Percentiles rank a stretch among this genome's conserved stretches.
Conservation (phyloP, 2,797 vertebrate species). For the Cryptoprocta ferox region DNA sequence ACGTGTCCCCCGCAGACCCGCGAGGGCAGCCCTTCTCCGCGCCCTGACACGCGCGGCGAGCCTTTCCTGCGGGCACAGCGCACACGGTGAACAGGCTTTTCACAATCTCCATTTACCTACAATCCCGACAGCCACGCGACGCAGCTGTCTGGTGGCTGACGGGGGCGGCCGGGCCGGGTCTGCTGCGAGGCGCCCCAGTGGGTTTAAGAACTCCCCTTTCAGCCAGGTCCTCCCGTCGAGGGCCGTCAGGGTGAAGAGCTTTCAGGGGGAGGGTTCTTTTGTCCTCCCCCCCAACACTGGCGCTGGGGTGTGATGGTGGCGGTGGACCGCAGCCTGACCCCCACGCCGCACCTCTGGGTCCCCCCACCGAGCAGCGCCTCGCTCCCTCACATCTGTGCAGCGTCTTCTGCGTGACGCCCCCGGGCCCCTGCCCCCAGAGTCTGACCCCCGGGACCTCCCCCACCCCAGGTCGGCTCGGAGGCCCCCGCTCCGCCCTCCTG, state of each 20-base stretch:
- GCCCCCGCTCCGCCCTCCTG: no score
- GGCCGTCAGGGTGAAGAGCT: not conserved
- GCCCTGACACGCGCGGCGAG: not conserved
- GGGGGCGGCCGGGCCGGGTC: no score
- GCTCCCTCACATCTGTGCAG: not conserved
- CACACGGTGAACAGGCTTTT: not conserved
- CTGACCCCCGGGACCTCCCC: no score
- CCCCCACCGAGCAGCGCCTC: not conserved
- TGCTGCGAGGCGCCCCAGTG: fast-evolving
- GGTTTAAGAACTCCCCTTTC: not conserved
- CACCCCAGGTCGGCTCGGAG: no score
- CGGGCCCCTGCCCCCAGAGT: not conserved
- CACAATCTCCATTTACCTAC: not conserved
- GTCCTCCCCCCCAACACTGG: not conserved
- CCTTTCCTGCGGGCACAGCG: no score
- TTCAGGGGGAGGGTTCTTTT: not conserved
- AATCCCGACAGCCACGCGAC: not conserved
- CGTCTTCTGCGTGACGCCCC: not conserved
- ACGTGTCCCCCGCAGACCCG: not conserved
- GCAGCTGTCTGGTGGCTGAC: not conserved
- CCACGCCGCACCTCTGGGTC: not conserved
- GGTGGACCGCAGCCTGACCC: not conserved
- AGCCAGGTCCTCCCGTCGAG: not conserved
- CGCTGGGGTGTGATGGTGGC: not conserved
- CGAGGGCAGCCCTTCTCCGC: not conserved